Evolutionary conservation across 2,888 invertebrate species (phyloP).

Genomic region (Eupithecia dodoneata): DNA sequence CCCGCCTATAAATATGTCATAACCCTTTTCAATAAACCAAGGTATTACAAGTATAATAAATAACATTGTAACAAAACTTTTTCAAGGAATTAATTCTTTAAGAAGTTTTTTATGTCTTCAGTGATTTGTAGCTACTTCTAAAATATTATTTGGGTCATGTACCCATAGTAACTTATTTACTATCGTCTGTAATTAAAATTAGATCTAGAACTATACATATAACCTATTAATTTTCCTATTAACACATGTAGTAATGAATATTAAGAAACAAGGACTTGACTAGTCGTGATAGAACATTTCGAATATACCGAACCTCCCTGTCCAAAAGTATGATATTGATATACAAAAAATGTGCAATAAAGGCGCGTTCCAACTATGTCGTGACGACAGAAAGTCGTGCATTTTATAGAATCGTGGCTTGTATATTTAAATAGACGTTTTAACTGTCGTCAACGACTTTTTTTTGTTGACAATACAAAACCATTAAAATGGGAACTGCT

Average conservation of each 20-base stretch:
- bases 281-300: not conserved
- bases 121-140: not conserved
- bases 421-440: too few species aligned
- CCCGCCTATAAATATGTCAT: constrained; percentile 43
- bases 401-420: too few species aligned
- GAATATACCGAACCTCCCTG: not conserved
- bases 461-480: too few species aligned
- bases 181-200: not conserved
- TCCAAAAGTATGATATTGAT: not conserved
- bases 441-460: too few species aligned
- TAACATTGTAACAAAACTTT: constrained; percentile 15
- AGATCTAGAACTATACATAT: not conserved
- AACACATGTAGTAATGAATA: not conserved
- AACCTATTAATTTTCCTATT: not conserved
- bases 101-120: constrained; percentile 11
- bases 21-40: constrained; percentile 43
- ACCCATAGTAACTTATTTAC: not conserved
- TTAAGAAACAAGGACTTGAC: not conserved
- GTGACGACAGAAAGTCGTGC: too few species aligned
- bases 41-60: constrained; percentile 29
- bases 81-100: constrained; percentile 11
- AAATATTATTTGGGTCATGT: not conserved
- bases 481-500: too few species aligned
- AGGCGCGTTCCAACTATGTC: too few species aligned
- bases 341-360: too few species aligned